Conservation (phyloP, 2,888 invertebrate species). For the Piscicola geometra region DNA sequence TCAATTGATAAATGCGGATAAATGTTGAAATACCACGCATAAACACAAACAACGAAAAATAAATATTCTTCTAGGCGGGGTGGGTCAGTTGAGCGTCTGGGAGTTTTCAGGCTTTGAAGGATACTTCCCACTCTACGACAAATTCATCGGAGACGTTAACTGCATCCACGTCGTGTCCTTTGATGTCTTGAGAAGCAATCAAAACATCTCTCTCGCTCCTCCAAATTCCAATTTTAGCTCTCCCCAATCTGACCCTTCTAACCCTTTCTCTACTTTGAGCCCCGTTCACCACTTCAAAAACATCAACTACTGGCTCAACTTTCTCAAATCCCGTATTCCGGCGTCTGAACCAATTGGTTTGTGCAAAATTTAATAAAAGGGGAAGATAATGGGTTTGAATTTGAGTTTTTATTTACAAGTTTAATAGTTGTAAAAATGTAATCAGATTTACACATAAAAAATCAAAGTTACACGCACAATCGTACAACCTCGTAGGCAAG, state of each 20-base stretch:
- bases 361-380: too few relatives aligned
- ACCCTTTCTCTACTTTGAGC: constrained; percentile 66
- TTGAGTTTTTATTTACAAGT: not conserved
- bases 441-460: not conserved
- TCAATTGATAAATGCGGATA: too few relatives aligned
- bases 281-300: constrained; percentile 58
- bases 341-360: constrained; percentile 58
- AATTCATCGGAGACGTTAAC: constrained; percentile 65
- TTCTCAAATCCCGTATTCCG: constrained; percentile 65
- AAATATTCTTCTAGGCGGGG: constrained; percentile 56
- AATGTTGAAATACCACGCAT: too few relatives aligned
- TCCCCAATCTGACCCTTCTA: constrained; percentile 65
- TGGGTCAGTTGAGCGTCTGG: constrained; percentile 68
- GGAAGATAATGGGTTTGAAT: too few relatives aligned
- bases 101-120: constrained; percentile 73
- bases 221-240: constrained; percentile 66
- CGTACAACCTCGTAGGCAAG: not conserved
- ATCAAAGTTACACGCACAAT: too few relatives aligned
- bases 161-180: constrained; percentile 66
- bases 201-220: too few relatives aligned
- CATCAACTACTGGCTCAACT: constrained; percentile 68
- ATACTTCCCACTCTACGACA: constrained; percentile 66
- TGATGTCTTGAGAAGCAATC: constrained; percentile 64
- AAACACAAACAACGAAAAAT: too few relatives aligned
- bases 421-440: too few relatives aligned